Conservation (phyloP, 2,113 vertebrate species). For the Phalacrocorax pelagicus region DNA sequence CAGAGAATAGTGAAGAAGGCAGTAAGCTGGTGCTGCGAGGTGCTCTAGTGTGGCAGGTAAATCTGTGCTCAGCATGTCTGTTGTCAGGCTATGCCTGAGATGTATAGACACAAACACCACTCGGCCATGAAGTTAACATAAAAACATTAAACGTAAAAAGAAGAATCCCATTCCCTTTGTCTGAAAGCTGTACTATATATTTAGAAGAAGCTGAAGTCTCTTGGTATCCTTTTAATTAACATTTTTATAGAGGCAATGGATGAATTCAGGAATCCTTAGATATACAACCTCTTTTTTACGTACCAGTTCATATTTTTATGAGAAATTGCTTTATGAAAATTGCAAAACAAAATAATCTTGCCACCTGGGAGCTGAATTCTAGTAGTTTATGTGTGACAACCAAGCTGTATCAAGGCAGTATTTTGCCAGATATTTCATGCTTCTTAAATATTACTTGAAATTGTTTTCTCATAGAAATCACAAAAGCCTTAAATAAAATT, state of each 20-base stretch:
- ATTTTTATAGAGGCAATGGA: neutral
- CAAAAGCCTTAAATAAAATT: neutral
- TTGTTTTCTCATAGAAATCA: neutral
- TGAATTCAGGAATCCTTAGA: neutral
- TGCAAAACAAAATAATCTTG: neutral
- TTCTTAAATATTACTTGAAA: neutral
- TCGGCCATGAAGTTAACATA: neutral
- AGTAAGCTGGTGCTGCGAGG: neutral
- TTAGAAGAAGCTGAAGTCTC: neutral
- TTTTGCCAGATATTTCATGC: neutral
- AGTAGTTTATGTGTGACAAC: neutral
- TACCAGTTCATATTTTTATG: neutral
- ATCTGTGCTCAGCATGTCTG: neutral
- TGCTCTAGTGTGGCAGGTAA: neutral
- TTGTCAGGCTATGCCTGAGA: neutral
- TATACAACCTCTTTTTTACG: neutral
- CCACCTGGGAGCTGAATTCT: neutral
- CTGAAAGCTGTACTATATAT: neutral
- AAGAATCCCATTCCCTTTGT: neutral
- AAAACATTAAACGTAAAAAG: neutral
- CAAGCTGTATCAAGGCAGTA: neutral
- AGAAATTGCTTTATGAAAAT: neutral
- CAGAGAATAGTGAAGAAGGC: neutral
- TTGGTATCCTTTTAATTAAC: neutral
- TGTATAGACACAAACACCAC: neutral